phyloP scores from a whole-genome alignment of 2,113 vertebrate genomes.

The Chaetura pelagica region DNA sequence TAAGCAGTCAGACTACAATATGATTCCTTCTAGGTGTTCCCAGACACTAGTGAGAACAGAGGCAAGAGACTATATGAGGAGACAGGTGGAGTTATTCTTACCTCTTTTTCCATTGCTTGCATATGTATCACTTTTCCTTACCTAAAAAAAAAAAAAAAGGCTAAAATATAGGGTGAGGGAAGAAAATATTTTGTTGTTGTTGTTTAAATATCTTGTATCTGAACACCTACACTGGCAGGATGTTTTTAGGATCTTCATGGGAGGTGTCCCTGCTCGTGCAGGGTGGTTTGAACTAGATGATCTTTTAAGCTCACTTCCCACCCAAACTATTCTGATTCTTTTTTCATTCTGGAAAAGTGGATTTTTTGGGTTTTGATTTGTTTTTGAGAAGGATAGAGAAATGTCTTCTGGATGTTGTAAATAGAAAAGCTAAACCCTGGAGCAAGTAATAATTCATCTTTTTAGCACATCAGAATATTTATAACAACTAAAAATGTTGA shows the following conservation, averaged over 20 bases:
- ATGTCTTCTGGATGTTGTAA: not conserved
- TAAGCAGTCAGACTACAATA: not conserved
- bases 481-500: not conserved
- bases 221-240: not conserved
- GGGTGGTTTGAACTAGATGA: no score
- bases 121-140: not conserved
- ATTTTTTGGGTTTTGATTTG: no score
- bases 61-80: not conserved
- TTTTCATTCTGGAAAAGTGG: not conserved
- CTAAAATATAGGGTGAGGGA: not conserved
- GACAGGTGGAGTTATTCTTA: accelerated
- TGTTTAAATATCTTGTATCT: not conserved
- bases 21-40: not conserved
- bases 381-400: not conserved
- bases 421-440: not conserved
- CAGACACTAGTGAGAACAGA: not conserved
- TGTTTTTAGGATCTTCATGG: not conserved
- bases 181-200: not conserved
- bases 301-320: no score
- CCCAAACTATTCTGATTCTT: not conserved
- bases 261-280: no score
- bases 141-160: accelerated
- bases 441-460: not conserved
- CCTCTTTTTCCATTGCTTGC: not conserved
- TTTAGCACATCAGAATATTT: not conserved